phyloP scores from a whole-genome alignment of 2,797 vertebrate genomes.

The Labeo calbasu region DNA sequence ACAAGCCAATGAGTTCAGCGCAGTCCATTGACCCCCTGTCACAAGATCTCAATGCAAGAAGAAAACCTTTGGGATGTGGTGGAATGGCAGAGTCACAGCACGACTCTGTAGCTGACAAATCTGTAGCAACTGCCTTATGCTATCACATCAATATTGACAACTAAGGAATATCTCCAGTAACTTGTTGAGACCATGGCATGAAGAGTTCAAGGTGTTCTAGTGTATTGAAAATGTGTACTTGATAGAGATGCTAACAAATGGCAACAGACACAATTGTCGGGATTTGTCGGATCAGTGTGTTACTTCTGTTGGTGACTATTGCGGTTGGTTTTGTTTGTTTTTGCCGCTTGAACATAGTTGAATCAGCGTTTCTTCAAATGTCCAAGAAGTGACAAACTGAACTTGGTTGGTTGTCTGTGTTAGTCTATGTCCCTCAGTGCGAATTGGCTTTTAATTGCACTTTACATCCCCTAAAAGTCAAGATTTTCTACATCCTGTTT shows the following conservation, averaged over 20 bases:
- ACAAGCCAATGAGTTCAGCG: not conserved
- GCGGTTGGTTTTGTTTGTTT: not conserved
- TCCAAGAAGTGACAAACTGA: not conserved
- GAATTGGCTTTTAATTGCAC: not conserved
- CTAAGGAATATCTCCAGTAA: not conserved
- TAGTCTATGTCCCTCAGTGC: too few species aligned
- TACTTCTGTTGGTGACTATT: not conserved
- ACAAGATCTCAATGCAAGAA: not conserved
- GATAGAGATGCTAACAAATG: not conserved
- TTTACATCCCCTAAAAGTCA: too few species aligned
- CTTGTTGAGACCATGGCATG: not conserved
- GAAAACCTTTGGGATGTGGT: not conserved
- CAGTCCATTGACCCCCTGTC: not conserved
- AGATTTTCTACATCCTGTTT: not conserved
- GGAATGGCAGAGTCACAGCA: not conserved
- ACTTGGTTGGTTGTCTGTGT: not conserved
- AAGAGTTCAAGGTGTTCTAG: not conserved
- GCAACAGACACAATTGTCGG: not conserved
- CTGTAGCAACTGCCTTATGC: not conserved
- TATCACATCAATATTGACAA: not conserved
- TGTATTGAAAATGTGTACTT: not conserved
- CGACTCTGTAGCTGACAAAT: slow-evolving; percentile 10
- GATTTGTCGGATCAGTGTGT: not conserved
- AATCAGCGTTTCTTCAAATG: not conserved
- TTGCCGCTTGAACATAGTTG: not conserved